These are phyloP conservation scores for Octomys mimax DNA, from an alignment of 2,797 vertebrate species.

Conservation along the genomic window DNA sequence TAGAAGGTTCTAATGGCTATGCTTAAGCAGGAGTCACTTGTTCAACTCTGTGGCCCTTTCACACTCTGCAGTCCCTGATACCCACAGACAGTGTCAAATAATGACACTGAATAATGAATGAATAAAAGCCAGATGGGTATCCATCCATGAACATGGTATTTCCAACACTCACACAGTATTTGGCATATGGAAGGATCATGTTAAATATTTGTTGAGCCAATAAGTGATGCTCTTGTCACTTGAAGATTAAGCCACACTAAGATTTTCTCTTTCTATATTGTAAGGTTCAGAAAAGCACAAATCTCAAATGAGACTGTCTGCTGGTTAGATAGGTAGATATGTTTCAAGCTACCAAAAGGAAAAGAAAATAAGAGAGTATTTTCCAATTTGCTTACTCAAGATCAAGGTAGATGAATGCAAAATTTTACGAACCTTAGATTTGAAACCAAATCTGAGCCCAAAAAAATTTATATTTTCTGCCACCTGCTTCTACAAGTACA, in stretches of 20 bases:
- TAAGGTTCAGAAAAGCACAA: slow-evolving; percentile 21
- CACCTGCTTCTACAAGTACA: not conserved
- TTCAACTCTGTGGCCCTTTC: not conserved
- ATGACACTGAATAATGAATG: not conserved
- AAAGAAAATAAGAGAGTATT: slow-evolving; percentile 12
- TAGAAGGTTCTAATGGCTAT: not conserved
- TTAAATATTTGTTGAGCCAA: not conserved
- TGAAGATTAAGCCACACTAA: not conserved
- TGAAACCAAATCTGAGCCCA: slow-evolving; percentile 6
- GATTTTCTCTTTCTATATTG: not conserved
- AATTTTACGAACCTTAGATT: slow-evolving; percentile 32
- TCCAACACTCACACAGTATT: not conserved
- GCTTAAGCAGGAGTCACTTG: not conserved
- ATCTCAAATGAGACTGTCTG: not conserved
- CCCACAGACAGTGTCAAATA: not conserved
- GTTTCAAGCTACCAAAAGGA: not conserved
- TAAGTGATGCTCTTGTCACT: not conserved
- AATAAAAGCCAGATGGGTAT: not conserved
- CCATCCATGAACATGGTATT: not conserved
- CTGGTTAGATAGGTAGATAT: not conserved
- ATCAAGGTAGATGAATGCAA: slow-evolving; percentile 22
- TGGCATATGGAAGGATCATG: not conserved
- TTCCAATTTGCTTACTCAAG: slow-evolving; percentile 43
- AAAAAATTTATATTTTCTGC: not conserved
- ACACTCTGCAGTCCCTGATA: not conserved